phyloP scores from a whole-genome alignment of 2,888 invertebrate species.

The Orchesellides sinensis region DNA sequence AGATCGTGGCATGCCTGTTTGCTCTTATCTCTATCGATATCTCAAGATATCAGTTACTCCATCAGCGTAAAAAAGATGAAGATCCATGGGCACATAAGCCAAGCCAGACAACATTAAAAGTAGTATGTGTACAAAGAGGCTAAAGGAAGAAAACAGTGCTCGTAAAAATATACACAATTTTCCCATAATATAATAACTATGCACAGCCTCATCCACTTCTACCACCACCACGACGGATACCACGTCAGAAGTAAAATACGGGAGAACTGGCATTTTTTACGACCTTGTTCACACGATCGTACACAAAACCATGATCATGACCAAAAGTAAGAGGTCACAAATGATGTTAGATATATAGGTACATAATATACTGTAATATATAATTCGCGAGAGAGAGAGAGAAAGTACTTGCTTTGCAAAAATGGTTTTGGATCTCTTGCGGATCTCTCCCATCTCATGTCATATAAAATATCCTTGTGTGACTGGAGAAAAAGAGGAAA shows the following conservation, averaged over 20 bases:
- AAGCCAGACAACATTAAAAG: too few species aligned
- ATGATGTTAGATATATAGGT: background rate
- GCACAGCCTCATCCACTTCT: conserved; percentile 1
- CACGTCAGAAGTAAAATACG: background rate
- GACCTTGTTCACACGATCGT: conserved; percentile 54
- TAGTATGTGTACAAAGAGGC: background rate
- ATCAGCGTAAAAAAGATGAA: conserved; percentile 41
- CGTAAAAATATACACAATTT: conserved; percentile 16
- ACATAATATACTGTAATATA: background rate
- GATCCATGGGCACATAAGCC: conserved; percentile 31
- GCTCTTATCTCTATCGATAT: conserved; percentile 21
- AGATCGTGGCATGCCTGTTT: too few species aligned
- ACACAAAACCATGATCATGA: conserved; percentile 22
- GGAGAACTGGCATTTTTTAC: conserved; percentile 27
- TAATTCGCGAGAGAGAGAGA: too few species aligned
- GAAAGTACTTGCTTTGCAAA: background rate
- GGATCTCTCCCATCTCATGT: background rate
- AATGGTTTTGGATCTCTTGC: background rate
- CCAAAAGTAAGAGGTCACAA: conserved; percentile 2
- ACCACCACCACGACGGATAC: too few species aligned
- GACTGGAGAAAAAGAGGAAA: conserved; percentile 54
- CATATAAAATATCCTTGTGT: background rate
- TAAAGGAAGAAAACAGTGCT: background rate
- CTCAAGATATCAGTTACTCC: background rate
- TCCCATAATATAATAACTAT: conserved; percentile 18